Base-by-base conservation (phyloP, 2,113 vertebrate species). In the Tapirus terrestris region DNA sequence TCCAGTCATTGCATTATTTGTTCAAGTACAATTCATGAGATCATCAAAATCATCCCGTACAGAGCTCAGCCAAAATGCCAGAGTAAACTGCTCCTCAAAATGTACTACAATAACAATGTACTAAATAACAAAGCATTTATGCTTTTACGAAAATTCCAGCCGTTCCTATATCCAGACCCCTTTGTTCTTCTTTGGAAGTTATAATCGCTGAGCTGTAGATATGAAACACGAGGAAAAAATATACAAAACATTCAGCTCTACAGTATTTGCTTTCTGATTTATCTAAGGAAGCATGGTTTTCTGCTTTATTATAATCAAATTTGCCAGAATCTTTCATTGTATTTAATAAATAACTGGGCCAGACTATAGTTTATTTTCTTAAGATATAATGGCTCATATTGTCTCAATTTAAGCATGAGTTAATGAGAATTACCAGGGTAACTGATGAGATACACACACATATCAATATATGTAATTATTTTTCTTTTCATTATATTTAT, bases 301-400 rank as follows among this genome's bases (percentile, higher is more conserved):
- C 81, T 77, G 53, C 39, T 63, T 93, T 96, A 58, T 65, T 87
- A 87, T 27, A 93, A 72, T 58, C 60, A 90, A 76, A 95, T 77
- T 91, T 70, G 83, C 76, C 16, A 82, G 27, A 70, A 76, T 72
- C 21, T 91, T 95, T 87, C 23, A 79, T 43, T 67, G 13, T 11
- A 39, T 75, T 83, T 95, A 61, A 79, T 91, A 86, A 94, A 56
- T 80, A 81, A 67, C 23, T 51, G 3, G 53, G 17, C 51, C 39
- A 58, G 16, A 33, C 10, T 70, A 88, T 20, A 91, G n/a, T 82
- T 87, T 48, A 67, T 33, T 16, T 84, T 70, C 43, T 68, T 94
- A 95, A 81, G 61, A 77, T 77, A 58, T 8, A 90, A 53, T 33
- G 90, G 51, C 13, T 68, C 25, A 67, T 11, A 96, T 20, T 89